Evolutionary conservation across 2,113 vertebrate genomes (phyloP).

Genomic region (Oncorhynchus tshawytscha): DNA sequence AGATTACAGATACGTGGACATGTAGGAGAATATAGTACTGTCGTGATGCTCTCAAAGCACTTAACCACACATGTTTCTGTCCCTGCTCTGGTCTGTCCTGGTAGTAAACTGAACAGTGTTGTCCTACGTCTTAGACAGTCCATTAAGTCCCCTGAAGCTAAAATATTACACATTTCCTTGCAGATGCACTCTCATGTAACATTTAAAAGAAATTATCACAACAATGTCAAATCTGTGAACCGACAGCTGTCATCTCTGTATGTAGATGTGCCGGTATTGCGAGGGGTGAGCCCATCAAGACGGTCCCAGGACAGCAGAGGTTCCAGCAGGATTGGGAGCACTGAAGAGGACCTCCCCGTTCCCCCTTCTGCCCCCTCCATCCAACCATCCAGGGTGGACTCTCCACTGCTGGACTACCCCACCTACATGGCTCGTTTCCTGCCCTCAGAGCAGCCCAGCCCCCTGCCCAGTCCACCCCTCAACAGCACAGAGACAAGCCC

Average conservation of each 20-base stretch:
- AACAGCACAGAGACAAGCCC: slow-evolving; percentile 69
- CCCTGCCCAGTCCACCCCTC: slow-evolving; percentile 59
- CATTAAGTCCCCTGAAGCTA: no score
- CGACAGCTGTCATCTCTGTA: slow-evolving; percentile 3
- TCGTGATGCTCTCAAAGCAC: neutral
- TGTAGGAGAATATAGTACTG: neutral
- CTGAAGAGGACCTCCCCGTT: slow-evolving; percentile 68
- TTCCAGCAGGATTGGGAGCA: slow-evolving; percentile 68
- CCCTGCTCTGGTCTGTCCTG: neutral
- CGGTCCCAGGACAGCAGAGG: slow-evolving; percentile 39
- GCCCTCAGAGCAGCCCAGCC: slow-evolving; percentile 48
- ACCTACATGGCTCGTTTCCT: slow-evolving; percentile 79
- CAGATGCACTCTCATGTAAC: no score
- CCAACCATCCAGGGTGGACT: slow-evolving; percentile 58
- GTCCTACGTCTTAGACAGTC: no score
- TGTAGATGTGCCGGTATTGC: slow-evolving; percentile 42
- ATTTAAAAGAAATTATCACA: neutral
- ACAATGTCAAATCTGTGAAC: neutral
- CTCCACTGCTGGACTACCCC: slow-evolving; percentile 74
- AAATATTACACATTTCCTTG: no score
- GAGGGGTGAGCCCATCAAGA: slow-evolving; percentile 1
- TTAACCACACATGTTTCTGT: neutral
- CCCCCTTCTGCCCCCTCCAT: slow-evolving; percentile 36
- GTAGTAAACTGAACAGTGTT: no score
- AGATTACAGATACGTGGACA: slow-evolving; percentile 7